Conservation (phyloP, 1,140 invertebrate genomes). For the Bombus picipes region DNA sequence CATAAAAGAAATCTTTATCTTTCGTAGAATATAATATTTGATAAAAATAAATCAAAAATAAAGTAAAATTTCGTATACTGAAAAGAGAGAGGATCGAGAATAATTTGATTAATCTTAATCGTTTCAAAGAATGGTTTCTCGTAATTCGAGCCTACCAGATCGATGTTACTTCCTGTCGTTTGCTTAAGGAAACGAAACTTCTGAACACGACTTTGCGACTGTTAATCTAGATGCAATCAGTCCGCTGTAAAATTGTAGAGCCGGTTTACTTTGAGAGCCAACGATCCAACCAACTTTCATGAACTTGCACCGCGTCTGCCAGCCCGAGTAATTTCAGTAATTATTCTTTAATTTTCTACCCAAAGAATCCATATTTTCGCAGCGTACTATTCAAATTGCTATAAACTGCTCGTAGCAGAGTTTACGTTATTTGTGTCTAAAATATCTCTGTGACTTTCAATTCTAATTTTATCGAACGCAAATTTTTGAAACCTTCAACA, state of each 20-base stretch:
- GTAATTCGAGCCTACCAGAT: neutral
- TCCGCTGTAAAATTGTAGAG: slow-evolving; percentile 34
- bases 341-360: slow-evolving; percentile 31
- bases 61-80: neutral
- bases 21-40: neutral
- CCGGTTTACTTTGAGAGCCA: slow-evolving; percentile 32
- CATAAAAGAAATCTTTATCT: neutral
- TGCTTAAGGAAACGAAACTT: slow-evolving; percentile 26
- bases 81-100: neutral
- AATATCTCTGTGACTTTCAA: no score
- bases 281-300: slow-evolving; percentile 34
- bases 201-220: slow-evolving; percentile 19
- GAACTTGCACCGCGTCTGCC: neutral
- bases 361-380: neutral
- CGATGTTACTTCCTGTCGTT: slow-evolving; percentile 13
- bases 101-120: neutral
- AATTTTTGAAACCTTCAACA: no score
- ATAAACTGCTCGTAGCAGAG: neutral
- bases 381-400: neutral
- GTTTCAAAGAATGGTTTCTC: neutral
- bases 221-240: slow-evolving; percentile 42
- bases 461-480: no score
- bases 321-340: neutral
- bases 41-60: no score
- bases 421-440: no score